Base-by-base conservation (phyloP, 2,888 invertebrate species). In the Catocala fraxini region DNA sequence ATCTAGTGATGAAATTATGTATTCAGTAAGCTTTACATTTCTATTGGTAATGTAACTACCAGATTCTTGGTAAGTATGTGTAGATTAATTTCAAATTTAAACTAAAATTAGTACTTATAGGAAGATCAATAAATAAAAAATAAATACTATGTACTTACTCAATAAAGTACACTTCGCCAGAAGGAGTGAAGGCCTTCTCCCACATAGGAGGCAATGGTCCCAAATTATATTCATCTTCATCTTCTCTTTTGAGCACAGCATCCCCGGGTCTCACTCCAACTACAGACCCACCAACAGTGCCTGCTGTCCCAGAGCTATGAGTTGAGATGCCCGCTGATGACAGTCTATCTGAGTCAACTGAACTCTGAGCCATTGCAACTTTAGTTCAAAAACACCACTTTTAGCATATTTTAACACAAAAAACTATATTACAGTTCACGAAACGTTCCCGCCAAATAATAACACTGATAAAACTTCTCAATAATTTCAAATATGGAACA, bases 161-260 rank as follows among this genome's bases (percentile, higher is more conserved):
- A 79, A 99, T 99, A 86, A 99, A 99, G 93, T 99, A 99, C 64
- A 98, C 97, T 95, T 99, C 99, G 79, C 99, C 99, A 66, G 98
- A 97, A 73, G 99, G 99, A 10, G 99, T 99, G 86, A 97, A 99
- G 4, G 99, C 99, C 87, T 99, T 98, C 90, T 99, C 99, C 99
- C 99, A 99, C 95, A 99, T 99, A 5, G 97, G 95, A 60, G 99
- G 99, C 73, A 99, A 92, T 0, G 99, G 98, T 13, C 99, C 99
- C 59, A 99, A 93, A 70, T 97, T 97, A 85, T 97, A 97, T 71
- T 96, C 96, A 71, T 96, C 96, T 65, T 96, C 96, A 82, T 95
- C 95, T 79, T 95, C 95, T 54, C 90, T 85, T 71, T 94, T 94
- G 6, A 82, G 86, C 7, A 84, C 88, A 25, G 85, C 83, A 65